These are phyloP conservation scores for Campylorhamphus procurvoides DNA, from an alignment of 2,113 vertebrate genomes.

Conservation along the genomic window DNA sequence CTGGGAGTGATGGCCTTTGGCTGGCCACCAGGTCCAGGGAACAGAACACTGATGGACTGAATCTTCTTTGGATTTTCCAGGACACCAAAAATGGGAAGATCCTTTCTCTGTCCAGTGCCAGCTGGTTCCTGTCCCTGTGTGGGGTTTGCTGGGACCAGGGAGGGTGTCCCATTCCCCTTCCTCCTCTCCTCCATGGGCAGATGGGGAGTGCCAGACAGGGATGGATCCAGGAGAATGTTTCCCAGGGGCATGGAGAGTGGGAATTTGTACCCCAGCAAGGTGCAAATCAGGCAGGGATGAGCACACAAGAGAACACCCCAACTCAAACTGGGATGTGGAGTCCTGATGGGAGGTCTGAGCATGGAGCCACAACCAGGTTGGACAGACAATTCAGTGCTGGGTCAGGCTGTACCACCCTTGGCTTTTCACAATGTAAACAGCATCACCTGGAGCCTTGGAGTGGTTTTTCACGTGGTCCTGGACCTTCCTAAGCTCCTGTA, in stretches of 20 bases:
- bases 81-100: neutral
- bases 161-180: neutral
- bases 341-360: neutral
- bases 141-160: neutral
- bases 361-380: rapidly evolving
- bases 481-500: neutral
- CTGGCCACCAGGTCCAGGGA: neutral
- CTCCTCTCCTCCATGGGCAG: neutral
- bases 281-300: neutral
- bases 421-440: neutral
- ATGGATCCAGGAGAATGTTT: neutral
- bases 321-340: neutral
- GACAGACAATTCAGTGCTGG: neutral
- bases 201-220: too few relatives aligned
- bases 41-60: neutral
- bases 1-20: neutral
- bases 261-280: neutral
- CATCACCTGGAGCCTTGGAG: neutral
- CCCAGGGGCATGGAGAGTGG: neutral
- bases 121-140: neutral
- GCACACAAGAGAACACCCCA: neutral
- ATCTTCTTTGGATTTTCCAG: neutral
- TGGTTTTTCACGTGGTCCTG: neutral
- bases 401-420: rapidly evolving
- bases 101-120: neutral